phyloP scores from a whole-genome alignment of 2,888 invertebrate species.

The Scotopteryx bipunctaria region DNA sequence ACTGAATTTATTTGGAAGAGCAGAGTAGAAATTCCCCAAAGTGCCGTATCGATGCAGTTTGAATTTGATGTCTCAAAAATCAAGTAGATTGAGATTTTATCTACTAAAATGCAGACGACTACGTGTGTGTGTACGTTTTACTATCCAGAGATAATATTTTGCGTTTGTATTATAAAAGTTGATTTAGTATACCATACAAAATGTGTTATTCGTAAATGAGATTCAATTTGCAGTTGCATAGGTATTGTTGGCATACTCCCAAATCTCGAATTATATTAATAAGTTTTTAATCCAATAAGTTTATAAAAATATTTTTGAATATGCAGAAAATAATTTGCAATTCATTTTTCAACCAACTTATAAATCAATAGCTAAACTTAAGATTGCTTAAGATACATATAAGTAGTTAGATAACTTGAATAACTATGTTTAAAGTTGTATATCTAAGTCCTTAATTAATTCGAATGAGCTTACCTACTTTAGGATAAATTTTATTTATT shows the following conservation, averaged over 20 bases:
- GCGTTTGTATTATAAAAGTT: neutral
- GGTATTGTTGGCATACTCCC: slow-evolving; percentile 42
- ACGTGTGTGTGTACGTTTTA: neutral
- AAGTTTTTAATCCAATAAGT: slow-evolving; percentile 33
- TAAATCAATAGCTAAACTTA: too few relatives aligned
- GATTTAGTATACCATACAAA: neutral
- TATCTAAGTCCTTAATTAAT: too few relatives aligned
- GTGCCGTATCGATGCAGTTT: neutral
- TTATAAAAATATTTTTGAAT: too few relatives aligned
- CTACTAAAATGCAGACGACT: neutral
- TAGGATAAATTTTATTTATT: too few relatives aligned
- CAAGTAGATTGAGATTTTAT: neutral
- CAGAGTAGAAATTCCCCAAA: neutral
- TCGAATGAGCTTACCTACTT: too few relatives aligned
- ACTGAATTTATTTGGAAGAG: neutral
- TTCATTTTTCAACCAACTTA: too few relatives aligned
- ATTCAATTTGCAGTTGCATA: slow-evolving; percentile 41
- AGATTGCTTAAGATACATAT: too few relatives aligned
- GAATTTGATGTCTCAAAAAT: neutral
- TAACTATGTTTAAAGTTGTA: too few relatives aligned
- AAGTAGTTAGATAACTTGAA: too few relatives aligned
- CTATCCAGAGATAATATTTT: neutral
- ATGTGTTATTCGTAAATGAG: slow-evolving; percentile 21
- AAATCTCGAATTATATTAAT: slow-evolving; percentile 34
- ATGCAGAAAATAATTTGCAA: too few relatives aligned